Conservation (phyloP, 2,113 vertebrate species). For the Dissostichus mawsoni region DNA sequence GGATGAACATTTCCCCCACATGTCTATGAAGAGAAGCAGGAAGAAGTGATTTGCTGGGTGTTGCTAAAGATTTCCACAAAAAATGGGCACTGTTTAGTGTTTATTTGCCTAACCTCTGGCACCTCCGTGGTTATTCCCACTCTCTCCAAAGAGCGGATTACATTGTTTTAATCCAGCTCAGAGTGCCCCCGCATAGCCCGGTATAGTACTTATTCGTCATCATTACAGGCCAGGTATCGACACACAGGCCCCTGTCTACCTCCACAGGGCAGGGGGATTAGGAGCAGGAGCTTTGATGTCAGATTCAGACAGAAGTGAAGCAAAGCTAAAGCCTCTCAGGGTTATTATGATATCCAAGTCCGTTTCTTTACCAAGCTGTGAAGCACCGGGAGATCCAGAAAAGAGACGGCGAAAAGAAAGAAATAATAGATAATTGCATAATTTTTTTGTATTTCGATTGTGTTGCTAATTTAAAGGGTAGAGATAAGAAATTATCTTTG, state of each 20-base stretch:
- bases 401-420: constrained; percentile 1
- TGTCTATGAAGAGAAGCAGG: neutral
- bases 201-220: constrained; percentile 33
- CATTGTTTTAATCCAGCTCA: constrained; percentile 78
- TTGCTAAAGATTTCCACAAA: constrained; percentile 34
- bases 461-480: constrained; percentile 11
- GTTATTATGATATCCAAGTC: constrained; percentile 65
- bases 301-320: constrained; percentile 65
- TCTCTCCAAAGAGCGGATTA: constrained; percentile 73
- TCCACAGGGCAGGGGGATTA: constrained; percentile 72
- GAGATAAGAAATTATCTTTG: constrained; percentile 22
- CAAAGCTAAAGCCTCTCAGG: constrained; percentile 50
- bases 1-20: neutral
- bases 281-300: constrained; percentile 74
- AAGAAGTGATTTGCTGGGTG: neutral
- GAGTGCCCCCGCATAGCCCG: constrained; percentile 52
- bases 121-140: constrained; percentile 46
- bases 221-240: constrained; percentile 61
- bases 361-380: constrained; percentile 40
- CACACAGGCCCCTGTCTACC: constrained; percentile 62
- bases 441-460: constrained; percentile 20
- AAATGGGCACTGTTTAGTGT: constrained; percentile 49
- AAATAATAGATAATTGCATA: neutral
- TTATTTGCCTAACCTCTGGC: constrained; percentile 69
- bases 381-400: neutral